Base-by-base conservation (phyloP, 2,113 vertebrate species). In the Pholis gunnellus region DNA sequence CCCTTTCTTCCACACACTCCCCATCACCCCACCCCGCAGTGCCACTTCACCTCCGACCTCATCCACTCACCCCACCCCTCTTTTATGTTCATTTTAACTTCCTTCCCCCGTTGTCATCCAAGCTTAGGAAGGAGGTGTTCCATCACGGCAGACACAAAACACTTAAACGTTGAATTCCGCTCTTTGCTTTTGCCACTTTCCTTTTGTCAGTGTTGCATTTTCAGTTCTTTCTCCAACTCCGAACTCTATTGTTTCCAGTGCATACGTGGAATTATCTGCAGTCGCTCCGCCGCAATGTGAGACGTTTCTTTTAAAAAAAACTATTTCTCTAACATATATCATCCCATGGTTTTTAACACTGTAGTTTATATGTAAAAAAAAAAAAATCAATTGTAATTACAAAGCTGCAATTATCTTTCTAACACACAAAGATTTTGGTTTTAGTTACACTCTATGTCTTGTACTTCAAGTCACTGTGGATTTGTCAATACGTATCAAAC, bases 41-140 rank as follows among this genome's bases (percentile, higher is more conserved):
- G 91, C 90, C 94, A 94, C 89, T 91, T 95, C 93, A 95, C 94
- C 94, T 93, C 82, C 85, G 91, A 93, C 93, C 94, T 85, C 92
- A 91, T 92, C 89, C 86, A 86, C 89, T 93, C 88, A 94, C 89
- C 90, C 91, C 83, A 76, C 66, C 86, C 68, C 76, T 86, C 93
- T 94, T 95, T 95, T 87, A 95, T 94, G 91, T 93, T 88, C 87
- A 85, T 57, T 92, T 86, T 86, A 75, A 94, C 91, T 93, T 94
- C 93, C 93, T 91, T 92, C 79, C 85, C 88, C 88, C 77, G 91
- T 87, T 90, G 91, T 93, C 88, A 83, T 84, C 78, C 64, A 79
- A 83, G 81, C 83, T 76, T 54, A 87, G 79, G 76, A 75, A 85
- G 90, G 85, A 90, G 91, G 80, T 84, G 92, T 89, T 90, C 82